Base-by-base conservation (phyloP, 2,797 vertebrate species). In the Chiroxiphia lanceolata region DNA sequence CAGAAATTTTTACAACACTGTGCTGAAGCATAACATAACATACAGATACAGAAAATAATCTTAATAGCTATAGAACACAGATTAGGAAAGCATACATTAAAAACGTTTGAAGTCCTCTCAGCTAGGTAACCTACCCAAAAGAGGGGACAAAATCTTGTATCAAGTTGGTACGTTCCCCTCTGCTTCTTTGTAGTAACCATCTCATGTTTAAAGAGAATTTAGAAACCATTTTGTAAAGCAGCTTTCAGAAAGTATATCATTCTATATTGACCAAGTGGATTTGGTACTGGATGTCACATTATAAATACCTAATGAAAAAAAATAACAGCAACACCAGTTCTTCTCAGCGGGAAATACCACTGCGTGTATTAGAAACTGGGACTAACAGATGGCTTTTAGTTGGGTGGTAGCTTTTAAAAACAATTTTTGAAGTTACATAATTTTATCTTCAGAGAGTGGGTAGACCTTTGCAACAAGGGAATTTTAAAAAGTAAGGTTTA, bases 361-460 rank as follows among this genome's bases (percentile, higher is more conserved):
- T 17, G 7, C 15, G 38, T 17, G 13, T 53, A 61, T 51, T 81
- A 75, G 48, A 68, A 95, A 81, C 19, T 69, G 22, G 36, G 26
- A 85, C 45, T 72, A 80, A 75, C 72, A 91, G 69, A 89, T 85
- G 50, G 53, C 2, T 83, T 93, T 92, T 33, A 65, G 31, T 57
- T 68, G 38, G 31, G 68, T 34, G 45, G 72, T 61, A 71, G 57
- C 45, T 87, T 94, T 81, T 65, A 56, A 85, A 96, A 94, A 78
- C 16, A 83, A 72, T 34, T 92, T 83, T 65, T 71, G 9, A 78
- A 93, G 38, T 95, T 95, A 71, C 15, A 64, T 94, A 94, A 94
- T 45, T 23, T 60, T 76, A 54, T 84, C 63, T 84, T 87, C 69
- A 75, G 69, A 87, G 75, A 68, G 53, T 81, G 47, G 59, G 69